These are phyloP conservation scores for Carollia perspicillata DNA, from an alignment of 2,113 vertebrate genomes.

Conservation along the genomic window DNA sequence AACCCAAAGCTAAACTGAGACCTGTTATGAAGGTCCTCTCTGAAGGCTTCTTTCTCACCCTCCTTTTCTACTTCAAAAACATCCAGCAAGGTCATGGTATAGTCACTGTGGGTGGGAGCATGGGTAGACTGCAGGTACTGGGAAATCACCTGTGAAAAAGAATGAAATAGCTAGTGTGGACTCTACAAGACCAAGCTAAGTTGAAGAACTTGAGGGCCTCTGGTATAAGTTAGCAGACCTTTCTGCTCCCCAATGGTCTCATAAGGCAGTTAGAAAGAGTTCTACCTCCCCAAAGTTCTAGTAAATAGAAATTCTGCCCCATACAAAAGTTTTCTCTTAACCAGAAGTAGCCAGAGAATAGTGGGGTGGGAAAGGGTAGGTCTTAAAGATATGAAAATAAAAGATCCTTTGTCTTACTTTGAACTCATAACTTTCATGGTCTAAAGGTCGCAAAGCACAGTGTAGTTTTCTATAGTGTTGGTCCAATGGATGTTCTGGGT, in stretches of 20 bases:
- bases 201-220: background rate
- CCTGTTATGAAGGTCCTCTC: constrained; percentile 86
- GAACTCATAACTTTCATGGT: constrained; percentile 80
- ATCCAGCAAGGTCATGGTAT: constrained; percentile 88
- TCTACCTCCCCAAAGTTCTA: background rate
- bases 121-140: constrained; percentile 89
- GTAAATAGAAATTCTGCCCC: background rate
- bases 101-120: constrained; percentile 88
- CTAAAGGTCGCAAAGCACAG: constrained; percentile 84
- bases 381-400: background rate
- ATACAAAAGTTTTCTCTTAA: background rate
- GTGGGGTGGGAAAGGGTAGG: background rate
- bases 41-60: constrained; percentile 82
- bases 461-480: constrained; percentile 85
- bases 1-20: constrained; percentile 57
- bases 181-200: background rate
- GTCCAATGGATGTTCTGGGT: constrained; percentile 88
- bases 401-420: constrained; percentile 77
- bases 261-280: background rate
- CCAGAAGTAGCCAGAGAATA: background rate
- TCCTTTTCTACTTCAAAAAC: constrained; percentile 86
- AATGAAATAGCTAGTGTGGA: background rate
- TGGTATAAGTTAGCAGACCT: background rate
- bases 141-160: constrained; percentile 82
- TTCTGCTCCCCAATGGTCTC: background rate